phyloP scores from a whole-genome alignment of 2,888 invertebrate species.

The Noctua janthe region DNA sequence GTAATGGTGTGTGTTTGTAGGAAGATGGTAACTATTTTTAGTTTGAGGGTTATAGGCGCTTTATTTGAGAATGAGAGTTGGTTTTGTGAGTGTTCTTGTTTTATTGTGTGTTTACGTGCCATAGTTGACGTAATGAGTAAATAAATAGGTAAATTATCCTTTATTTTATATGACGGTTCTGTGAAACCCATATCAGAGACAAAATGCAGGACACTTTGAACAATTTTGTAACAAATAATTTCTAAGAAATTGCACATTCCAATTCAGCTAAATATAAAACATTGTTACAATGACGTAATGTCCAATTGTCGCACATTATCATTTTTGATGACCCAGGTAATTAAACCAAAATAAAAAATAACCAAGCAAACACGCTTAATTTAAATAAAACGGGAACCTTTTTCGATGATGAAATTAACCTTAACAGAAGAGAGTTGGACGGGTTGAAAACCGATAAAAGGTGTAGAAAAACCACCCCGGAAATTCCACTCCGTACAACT shows the following conservation, averaged over 20 bases:
- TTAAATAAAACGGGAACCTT: conserved; percentile 66
- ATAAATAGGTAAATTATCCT: not conserved
- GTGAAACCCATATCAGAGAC: not conserved
- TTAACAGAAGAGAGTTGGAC: conserved; percentile 64
- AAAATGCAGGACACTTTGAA: not conserved
- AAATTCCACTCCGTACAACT: not conserved
- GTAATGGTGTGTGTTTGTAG: conserved; percentile 52
- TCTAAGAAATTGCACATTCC: not conserved
- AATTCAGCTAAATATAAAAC: not conserved
- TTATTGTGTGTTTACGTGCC: conserved; percentile 26
- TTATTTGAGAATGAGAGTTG: conserved; percentile 6
- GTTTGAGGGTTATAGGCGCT: conserved; percentile 49
- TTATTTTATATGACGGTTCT: not conserved
- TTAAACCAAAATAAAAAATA: conserved; percentile 53
- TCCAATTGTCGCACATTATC: conserved; percentile 15
- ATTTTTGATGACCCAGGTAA: conserved; percentile 28
- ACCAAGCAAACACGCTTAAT: conserved; percentile 59
- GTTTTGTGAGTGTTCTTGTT: conserved; percentile 19
- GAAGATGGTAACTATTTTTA: conserved; percentile 58
- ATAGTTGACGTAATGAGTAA: not conserved
- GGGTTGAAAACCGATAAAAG: conserved; percentile 63
- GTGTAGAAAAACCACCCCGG: conserved; percentile 31
- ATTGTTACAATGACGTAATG: not conserved
- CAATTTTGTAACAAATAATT: not conserved
- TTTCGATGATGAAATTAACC: conserved; percentile 75